Evolutionary conservation across 2,113 vertebrate species (phyloP), one percentile per base, ranked within the genome.

Genomic region (Tachuris rubrigastra): DNA sequence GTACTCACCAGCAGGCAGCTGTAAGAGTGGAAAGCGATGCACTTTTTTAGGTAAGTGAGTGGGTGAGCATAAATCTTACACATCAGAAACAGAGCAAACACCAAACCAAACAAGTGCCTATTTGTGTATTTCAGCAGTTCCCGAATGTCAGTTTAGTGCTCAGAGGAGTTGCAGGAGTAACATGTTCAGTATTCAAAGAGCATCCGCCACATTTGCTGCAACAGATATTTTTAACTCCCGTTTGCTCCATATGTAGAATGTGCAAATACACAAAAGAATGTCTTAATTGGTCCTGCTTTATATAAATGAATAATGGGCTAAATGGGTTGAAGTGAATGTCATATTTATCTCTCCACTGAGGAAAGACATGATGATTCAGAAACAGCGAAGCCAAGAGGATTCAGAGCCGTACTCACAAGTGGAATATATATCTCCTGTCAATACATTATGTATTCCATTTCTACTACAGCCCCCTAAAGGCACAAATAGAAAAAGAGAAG

Each of bases 301-400:
- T 98, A 96, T 95, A 98, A 98, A 98, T 96, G 97, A 98, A 98
- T 98, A 98, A 98, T 98, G 95, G 97, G 85, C 96, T 98, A 98
- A 98, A 98, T 98, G 97, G 96, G 92, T 97, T 98, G 97, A 97
- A 97, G 96, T 97, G 97, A 98, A 97, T 98, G 96, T 96, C 96
- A 95, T 97, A 98, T 98, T 98, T 98, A 98, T 98, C 97, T 97
- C 97, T 97, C 96, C 97, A 95, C 96, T 93, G 97, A 98, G 96
- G 95, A 97, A 97, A 97, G 96, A 94, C 96, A 96, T 62, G 95
- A 97, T 98, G 97, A 98, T 97, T 98, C 97, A 97, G 93, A 98
- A 97, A 97, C 95, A 30, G 94, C 3, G 37, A 98, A 98, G 97
- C 97, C 97, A 97, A 96, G 90, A 97, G 94, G 91, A 97, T 87